These are phyloP conservation scores for Tamandua tetradactyla DNA, from an alignment of 2,797 vertebrate genomes.

Conservation along the genomic window DNA sequence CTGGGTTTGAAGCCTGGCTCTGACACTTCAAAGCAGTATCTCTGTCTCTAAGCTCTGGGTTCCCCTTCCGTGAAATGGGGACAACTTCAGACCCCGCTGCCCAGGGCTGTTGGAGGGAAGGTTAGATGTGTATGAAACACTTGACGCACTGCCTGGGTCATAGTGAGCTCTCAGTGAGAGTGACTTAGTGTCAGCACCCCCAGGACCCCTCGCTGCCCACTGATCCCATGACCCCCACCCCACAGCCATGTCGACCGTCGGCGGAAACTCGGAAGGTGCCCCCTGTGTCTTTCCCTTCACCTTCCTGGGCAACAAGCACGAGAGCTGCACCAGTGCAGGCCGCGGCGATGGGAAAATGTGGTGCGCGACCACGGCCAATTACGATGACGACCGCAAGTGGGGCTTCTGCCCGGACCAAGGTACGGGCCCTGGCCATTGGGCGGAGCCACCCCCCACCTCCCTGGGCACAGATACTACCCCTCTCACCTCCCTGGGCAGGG, in stretches of 20 bases:
- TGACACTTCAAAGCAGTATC: too few relatives aligned
- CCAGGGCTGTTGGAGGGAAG: too few relatives aligned
- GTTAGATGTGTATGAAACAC: background rate
- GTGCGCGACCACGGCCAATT: conserved; percentile 92
- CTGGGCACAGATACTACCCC: background rate
- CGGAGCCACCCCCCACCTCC: background rate
- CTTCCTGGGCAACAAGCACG: conserved; percentile 93
- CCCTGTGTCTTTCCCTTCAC: conserved; percentile 97
- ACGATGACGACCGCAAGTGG: conserved; percentile 98
- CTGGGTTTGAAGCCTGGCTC: background rate
- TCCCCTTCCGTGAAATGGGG: background rate
- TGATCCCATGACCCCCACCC: background rate
- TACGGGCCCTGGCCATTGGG: conserved; percentile 65
- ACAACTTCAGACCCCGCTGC: fast-evolving
- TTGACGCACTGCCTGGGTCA: too few relatives aligned
- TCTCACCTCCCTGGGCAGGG: background rate
- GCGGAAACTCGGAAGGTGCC: conserved; percentile 94
- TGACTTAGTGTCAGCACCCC: fast-evolving
- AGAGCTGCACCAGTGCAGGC: conserved; percentile 92
- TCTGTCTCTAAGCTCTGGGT: background rate
- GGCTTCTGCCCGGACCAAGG: conserved; percentile 99
- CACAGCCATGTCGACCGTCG: conserved; percentile 96
- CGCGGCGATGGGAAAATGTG: conserved; percentile 96
- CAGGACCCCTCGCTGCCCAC: background rate
- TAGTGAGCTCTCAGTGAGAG: fast-evolving